These are phyloP conservation scores for Branchinecta lindahli DNA, from an alignment of 1,140 invertebrate genomes.

Conservation along the genomic window DNA sequence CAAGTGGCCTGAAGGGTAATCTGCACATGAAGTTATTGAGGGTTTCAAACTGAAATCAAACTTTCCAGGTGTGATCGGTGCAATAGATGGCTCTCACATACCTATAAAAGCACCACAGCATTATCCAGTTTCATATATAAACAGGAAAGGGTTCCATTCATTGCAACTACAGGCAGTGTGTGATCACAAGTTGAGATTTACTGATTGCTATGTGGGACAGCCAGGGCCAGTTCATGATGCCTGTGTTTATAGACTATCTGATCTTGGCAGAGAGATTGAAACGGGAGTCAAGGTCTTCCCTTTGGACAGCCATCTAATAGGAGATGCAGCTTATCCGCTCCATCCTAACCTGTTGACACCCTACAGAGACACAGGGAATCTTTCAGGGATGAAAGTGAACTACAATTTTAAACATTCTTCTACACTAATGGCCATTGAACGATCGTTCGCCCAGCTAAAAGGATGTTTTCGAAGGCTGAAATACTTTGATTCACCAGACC, in stretches of 20 bases:
- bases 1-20: too few relatives aligned
- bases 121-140: too few relatives aligned
- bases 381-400: background rate
- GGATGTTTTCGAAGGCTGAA: background rate
- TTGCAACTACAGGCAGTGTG: background rate
- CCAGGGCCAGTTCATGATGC: background rate
- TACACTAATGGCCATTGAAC: background rate
- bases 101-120: too few relatives aligned
- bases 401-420: background rate
- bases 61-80: too few relatives aligned
- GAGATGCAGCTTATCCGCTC: background rate
- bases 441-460: background rate
- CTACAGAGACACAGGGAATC: constrained; percentile 2
- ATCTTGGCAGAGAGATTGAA: background rate
- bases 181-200: background rate
- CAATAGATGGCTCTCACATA: too few relatives aligned
- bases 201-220: background rate
- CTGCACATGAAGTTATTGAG: too few relatives aligned
- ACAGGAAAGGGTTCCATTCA: background rate
- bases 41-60: too few relatives aligned
- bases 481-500: background rate
- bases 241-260: background rate
- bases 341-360: background rate
- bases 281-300: background rate
- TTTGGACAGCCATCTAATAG: background rate